phyloP scores from a whole-genome alignment of 2,888 invertebrate genomes.

The Trachelus tabidus region DNA sequence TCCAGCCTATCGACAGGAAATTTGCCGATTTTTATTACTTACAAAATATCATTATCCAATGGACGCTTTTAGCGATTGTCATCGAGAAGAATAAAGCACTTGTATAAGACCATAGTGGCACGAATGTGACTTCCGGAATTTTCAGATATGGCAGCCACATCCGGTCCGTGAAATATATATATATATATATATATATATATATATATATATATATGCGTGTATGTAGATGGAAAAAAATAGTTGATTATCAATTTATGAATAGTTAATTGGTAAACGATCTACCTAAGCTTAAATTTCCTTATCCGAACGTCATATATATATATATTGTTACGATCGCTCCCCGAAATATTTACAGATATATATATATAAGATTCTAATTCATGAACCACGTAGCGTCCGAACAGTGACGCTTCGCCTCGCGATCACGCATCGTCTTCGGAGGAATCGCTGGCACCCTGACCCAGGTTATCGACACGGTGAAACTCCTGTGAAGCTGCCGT shows the following conservation, averaged over 20 bases:
- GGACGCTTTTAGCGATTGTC: conserved; percentile 40
- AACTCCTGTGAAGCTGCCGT: conserved; percentile 34
- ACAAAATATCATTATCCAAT: background rate
- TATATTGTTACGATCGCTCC: background rate
- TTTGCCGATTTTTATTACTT: background rate
- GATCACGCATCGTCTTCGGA: background rate
- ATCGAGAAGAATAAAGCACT: conserved; percentile 47
- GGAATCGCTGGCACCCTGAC: conserved; percentile 23
- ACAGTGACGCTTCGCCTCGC: background rate
- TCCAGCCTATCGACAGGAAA: background rate
- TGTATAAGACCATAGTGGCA: conserved; percentile 19
- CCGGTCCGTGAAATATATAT: background rate
- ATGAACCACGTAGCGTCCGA: background rate
- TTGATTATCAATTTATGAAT: background rate
- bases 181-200: background rate
- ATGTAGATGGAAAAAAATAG: background rate
- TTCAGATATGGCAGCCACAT: background rate
- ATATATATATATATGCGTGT: background rate
- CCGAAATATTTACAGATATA: background rate
- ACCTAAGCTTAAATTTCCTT: background rate
- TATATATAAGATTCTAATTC: background rate
- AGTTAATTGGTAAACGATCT: background rate
- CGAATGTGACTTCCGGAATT: background rate
- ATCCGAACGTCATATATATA: background rate
- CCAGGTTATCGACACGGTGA: conserved; percentile 23